Percentiles rank a stretch among this genome's conserved stretches.
These are phyloP conservation scores for Pseudococcus jackbeardsleyi DNA, from an alignment of 2,888 invertebrate species.

Conservation along the genomic window DNA sequence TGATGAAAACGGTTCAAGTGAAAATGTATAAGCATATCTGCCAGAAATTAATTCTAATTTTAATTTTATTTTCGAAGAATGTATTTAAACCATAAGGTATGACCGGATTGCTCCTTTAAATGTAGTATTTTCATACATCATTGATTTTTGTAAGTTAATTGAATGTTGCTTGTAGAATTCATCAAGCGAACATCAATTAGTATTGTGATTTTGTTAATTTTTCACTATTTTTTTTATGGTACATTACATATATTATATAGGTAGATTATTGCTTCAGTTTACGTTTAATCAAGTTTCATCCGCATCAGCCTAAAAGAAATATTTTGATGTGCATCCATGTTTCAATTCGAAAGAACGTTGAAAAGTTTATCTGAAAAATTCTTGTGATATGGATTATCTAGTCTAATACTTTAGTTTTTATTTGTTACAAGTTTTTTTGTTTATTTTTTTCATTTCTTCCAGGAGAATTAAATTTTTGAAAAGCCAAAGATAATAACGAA, in stretches of 20 bases:
- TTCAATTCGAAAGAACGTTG: background rate
- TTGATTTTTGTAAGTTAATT: slow-evolving; percentile 35
- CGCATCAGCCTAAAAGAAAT: background rate
- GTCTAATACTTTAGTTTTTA: slow-evolving; percentile 30
- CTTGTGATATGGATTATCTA: slow-evolving; percentile 49
- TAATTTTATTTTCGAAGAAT: slow-evolving; percentile 18
- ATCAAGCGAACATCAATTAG: slow-evolving; percentile 28
- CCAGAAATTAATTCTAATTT: background rate
- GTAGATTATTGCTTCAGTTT: slow-evolving; percentile 25
- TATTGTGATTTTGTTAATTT: slow-evolving; percentile 56
- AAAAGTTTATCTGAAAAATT: slow-evolving; percentile 1
- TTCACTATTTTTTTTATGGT: slow-evolving; percentile 40
- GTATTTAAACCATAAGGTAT: slow-evolving; percentile 17
- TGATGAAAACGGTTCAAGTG: slow-evolving; percentile 57
- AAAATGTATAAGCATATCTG: slow-evolving; percentile 54
- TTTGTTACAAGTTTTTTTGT: slow-evolving; percentile 35
- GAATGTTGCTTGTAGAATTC: slow-evolving; percentile 48
- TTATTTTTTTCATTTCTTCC: slow-evolving; percentile 20
- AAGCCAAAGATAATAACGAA: slow-evolving; percentile 1
- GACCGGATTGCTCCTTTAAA: slow-evolving; percentile 26
- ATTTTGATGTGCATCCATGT: background rate
- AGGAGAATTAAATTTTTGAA: slow-evolving; percentile 36
- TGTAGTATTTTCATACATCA: slow-evolving; percentile 30
- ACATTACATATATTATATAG: background rate
- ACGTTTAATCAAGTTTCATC: slow-evolving; percentile 13